These are phyloP conservation scores for Mormyrops boulengeri DNA, from an alignment of 2,797 vertebrate genomes.

Conservation along the genomic window DNA sequence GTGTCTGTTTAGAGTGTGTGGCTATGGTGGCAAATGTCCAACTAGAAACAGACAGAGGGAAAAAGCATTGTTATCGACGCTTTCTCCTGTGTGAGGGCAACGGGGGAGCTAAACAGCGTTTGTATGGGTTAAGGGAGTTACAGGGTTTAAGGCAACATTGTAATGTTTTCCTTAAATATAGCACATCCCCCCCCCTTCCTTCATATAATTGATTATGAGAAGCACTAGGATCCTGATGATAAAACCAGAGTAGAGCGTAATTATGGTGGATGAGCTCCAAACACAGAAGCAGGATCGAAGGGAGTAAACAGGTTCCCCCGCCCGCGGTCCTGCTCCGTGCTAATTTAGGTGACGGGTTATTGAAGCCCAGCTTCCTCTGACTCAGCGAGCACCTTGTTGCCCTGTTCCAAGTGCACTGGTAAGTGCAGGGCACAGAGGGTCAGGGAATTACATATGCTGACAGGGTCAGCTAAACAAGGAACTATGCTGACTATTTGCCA, in stretches of 20 bases:
- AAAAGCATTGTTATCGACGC: conserved; percentile 13
- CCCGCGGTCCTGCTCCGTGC: neutral
- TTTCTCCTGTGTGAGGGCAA: conserved; percentile 8
- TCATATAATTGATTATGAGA: neutral
- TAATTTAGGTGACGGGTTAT: neutral
- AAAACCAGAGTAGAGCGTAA: neutral
- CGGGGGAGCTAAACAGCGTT: neutral
- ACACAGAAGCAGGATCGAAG: neutral
- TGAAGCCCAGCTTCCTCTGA: conserved; percentile 12
- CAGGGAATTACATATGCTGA: neutral
- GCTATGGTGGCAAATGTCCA: conserved; percentile 12
- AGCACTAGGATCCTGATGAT: neutral
- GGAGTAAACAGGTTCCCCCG: neutral
- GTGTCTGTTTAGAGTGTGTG: neutral
- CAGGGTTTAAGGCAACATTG: neutral
- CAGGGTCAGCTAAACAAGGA: conserved; percentile 41
- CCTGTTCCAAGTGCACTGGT: neutral
- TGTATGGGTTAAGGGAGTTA: neutral
- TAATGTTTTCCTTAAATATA: neutral
- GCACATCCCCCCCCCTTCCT: neutral
- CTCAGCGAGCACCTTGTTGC: conserved; percentile 21
- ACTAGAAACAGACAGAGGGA: neutral
- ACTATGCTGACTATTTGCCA: conserved; percentile 45
- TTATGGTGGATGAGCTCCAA: neutral
- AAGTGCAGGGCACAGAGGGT: conserved; percentile 9